Conservation (phyloP, 2,888 invertebrate species). For the Ornithoptera alexandrae region DNA sequence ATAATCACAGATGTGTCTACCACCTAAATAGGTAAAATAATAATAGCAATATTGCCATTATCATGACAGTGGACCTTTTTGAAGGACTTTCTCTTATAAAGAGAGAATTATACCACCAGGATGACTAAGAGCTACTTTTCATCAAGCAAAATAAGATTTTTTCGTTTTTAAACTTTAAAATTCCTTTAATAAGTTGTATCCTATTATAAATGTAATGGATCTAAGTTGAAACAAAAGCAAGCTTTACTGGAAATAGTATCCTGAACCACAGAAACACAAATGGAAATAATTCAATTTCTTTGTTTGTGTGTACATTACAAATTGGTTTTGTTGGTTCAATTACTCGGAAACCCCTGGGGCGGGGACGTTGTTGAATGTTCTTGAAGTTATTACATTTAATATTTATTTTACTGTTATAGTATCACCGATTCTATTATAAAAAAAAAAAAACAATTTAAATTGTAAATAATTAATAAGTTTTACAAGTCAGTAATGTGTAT, state of each 20-base stretch:
- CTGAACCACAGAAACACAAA: background rate
- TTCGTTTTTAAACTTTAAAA: too few relatives aligned
- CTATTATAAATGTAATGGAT: background rate
- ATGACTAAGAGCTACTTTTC: too few relatives aligned
- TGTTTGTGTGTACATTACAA: slow-evolving; percentile 19
- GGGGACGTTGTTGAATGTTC: background rate
- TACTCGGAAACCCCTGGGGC: slow-evolving; percentile 14
- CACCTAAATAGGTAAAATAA: background rate
- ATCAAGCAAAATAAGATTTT: too few relatives aligned
- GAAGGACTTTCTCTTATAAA: too few relatives aligned
- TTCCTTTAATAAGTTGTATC: too few relatives aligned
- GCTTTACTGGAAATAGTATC: background rate
- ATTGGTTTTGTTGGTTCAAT: slow-evolving; percentile 14
- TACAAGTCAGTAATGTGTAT: background rate
- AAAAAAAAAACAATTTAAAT: background rate
- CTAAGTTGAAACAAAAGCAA: background rate
- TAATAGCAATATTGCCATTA: background rate
- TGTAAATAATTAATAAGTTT: background rate
- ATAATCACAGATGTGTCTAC: background rate
- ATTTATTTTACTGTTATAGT: background rate
- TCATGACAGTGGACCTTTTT: too few relatives aligned
- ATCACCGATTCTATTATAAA: background rate
- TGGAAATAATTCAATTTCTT: slow-evolving; percentile 11
- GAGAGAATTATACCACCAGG: too few relatives aligned
- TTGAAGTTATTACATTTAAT: background rate